Base-by-base conservation (phyloP, 2,797 vertebrate species). In the Halcyon badia region DNA sequence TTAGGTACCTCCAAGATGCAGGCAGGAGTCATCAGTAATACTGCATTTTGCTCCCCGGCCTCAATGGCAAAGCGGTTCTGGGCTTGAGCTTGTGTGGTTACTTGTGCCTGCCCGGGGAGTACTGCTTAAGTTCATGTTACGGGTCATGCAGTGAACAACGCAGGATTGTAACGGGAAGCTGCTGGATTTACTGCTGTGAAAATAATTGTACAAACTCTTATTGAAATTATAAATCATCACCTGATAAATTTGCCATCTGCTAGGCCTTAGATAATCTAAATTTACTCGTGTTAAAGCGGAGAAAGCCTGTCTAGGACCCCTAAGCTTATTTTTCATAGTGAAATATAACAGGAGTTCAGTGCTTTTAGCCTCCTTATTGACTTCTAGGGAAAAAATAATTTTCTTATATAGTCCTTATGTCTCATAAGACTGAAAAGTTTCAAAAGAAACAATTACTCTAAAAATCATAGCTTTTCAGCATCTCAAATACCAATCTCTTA, bases 111-210 rank as follows among this genome's bases (percentile, higher is more conserved):
- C 30, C 64, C 9, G 76, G 57, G 65, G 19, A 89, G 0, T 5
- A 2, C 17, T 0, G 1, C 6, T 0, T 30, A 4, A 54, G 26
- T 28, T 85, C 1, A 0, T 1, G 5, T 35, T 31, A 14, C 26
- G 14, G 73, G 64, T 44, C 42, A 3, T 7, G 18, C 1, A 0
- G 41, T 3, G 7, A 48, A 4, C 3, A 46, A 19, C 8, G 3
- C 17, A 6, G 24, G 33, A 11, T 24, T 24, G 5, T 4, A 46
- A 41, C 2, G 25, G 77, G 83, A 78, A 68, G 42, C 21, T 72
- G 46, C 69, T 80, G 41, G 37, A 25, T 41, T 69, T 54, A 17
- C 56, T 60, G 62, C 42, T 77, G 81, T 66, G 68, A 52, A 90
- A 87, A 81, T 44, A 73, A 33, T 61, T 58, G n/a, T n/a, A 13